These are phyloP conservation scores for Tholera decimalis DNA, from an alignment of 2,888 invertebrate genomes.

Conservation along the genomic window DNA sequence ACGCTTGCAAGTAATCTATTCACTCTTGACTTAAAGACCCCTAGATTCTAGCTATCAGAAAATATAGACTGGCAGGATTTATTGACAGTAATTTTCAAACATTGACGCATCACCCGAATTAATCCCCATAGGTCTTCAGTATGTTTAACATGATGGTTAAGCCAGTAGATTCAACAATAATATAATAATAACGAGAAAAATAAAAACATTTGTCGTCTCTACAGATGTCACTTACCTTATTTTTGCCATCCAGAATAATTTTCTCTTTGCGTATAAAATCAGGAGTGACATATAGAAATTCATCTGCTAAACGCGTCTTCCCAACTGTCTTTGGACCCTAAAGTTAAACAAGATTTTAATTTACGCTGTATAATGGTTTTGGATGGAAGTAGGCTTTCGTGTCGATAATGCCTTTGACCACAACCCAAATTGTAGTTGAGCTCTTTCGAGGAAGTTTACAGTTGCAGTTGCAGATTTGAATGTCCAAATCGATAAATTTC, in stretches of 20 bases:
- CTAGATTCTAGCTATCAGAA: too few relatives aligned
- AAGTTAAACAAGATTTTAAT: conserved; percentile 7
- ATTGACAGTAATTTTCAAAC: too few relatives aligned
- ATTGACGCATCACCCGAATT: too few relatives aligned
- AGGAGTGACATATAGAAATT: conserved; percentile 88
- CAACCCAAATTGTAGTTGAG: not conserved
- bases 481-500: not conserved
- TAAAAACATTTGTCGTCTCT: too few relatives aligned
- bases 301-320: conserved; percentile 92
- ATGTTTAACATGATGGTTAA: not conserved
- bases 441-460: too few relatives aligned
- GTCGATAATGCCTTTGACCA: not conserved
- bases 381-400: not conserved
- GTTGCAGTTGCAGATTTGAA: too few relatives aligned
- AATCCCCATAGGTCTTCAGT: too few relatives aligned
- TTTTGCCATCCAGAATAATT: conserved; percentile 66
- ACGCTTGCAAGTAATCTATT: too few relatives aligned
- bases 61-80: too few relatives aligned
- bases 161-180: not conserved
- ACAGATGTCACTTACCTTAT: conserved; percentile 61
- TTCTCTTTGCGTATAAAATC: conserved; percentile 67
- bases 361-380: not conserved
- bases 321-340: conserved; percentile 92
- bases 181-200: not conserved
- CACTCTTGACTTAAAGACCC: too few relatives aligned